Percentiles rank a stretch among this genome's conserved stretches.
Conservation (phyloP, 2,797 vertebrate species). For the Pogoniulus pusillus region DNA sequence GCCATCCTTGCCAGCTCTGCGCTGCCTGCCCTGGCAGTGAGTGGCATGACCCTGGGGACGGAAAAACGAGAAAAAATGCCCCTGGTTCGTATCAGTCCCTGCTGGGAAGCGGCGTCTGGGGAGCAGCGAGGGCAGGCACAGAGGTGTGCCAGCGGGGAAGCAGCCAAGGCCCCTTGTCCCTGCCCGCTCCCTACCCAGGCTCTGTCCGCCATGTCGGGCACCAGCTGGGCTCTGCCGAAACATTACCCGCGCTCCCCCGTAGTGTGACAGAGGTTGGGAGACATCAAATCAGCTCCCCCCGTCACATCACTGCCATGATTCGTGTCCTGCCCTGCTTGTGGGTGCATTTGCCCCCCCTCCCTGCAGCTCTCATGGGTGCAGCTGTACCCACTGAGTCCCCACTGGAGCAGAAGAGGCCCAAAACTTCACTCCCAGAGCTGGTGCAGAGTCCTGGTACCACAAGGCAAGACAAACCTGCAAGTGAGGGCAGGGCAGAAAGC, state of each 20-base stretch:
- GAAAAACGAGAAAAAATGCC: slow-evolving; percentile 63
- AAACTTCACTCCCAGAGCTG: accelerated
- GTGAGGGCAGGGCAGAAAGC: background rate
- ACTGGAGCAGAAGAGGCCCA: accelerated
- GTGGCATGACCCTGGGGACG: slow-evolving; percentile 54
- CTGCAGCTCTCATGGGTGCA: background rate
- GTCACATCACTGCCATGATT: background rate
- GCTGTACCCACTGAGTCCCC: background rate
- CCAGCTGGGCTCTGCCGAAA: background rate
- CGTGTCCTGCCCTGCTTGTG: background rate
- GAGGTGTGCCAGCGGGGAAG: background rate
- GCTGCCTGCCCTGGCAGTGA: slow-evolving; percentile 28
- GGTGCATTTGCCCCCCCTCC: background rate
- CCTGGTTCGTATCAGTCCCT: slow-evolving; percentile 30
- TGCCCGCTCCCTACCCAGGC: background rate
- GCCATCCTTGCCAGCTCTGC: background rate
- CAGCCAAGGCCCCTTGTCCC: background rate
- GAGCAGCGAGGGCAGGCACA: background rate
- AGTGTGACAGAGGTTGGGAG: slow-evolving; percentile 22
- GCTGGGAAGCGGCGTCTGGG: slow-evolving; percentile 14
- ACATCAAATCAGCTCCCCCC: background rate
- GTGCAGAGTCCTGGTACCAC: background rate
- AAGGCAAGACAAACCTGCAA: background rate
- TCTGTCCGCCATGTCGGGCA: background rate
- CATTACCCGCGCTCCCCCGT: background rate